These are phyloP conservation scores for Marronus borbonicus DNA, from an alignment of 2,888 invertebrate genomes.

Conservation along the genomic window DNA sequence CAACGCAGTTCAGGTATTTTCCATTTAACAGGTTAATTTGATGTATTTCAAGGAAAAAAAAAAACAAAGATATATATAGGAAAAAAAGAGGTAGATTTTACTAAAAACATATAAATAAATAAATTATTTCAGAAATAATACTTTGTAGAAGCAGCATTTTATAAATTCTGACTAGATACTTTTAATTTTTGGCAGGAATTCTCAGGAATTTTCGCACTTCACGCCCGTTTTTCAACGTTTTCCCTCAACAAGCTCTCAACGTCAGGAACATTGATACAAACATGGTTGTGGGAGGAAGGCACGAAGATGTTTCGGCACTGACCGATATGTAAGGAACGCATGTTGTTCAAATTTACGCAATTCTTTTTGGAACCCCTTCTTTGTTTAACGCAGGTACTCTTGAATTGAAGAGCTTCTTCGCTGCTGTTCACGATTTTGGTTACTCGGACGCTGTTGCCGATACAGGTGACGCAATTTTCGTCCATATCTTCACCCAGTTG, in stretches of 20 bases:
- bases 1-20: no score
- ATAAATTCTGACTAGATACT: slow-evolving; percentile 51
- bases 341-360: slow-evolving; percentile 19
- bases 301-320: slow-evolving; percentile 32
- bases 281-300: slow-evolving; percentile 23
- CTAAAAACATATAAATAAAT: slow-evolving; percentile 13
- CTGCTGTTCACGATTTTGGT: slow-evolving; percentile 34
- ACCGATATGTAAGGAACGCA: slow-evolving; percentile 15
- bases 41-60: no score
- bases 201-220: neutral
- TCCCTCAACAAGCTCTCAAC: neutral
- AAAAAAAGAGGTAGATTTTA: slow-evolving; percentile 3
- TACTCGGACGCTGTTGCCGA: slow-evolving; percentile 53
- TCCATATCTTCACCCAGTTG: slow-evolving; percentile 52
- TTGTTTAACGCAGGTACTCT: neutral
- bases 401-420: neutral
- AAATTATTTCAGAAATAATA: neutral
- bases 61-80: neutral
- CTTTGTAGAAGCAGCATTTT: neutral
- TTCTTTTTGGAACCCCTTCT: neutral
- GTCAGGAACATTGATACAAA: slow-evolving; percentile 15
- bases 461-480: slow-evolving; percentile 49
- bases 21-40: no score
- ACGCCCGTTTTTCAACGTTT: neutral
- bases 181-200: slow-evolving; percentile 47